These are phyloP conservation scores for Chironomus riparius DNA, from an alignment of 2,888 invertebrate genomes.

Conservation along the genomic window DNA sequence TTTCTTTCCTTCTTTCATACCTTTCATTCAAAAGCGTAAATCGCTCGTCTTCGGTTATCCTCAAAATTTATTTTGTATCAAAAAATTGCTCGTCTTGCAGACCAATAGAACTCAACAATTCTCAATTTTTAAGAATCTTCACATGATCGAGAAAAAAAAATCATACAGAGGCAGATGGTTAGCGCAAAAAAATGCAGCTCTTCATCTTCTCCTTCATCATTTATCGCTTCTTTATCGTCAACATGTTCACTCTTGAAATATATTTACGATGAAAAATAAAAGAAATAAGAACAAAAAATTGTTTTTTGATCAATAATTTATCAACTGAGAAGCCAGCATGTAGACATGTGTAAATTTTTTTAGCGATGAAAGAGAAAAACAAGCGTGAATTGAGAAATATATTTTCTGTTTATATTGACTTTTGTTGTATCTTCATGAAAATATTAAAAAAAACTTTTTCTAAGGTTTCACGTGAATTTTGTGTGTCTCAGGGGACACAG, in stretches of 20 bases:
- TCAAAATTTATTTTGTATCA: too few relatives aligned
- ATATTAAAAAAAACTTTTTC: too few relatives aligned
- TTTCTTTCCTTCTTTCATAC: not conserved
- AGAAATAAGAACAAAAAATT: not conserved
- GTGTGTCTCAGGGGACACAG: too few relatives aligned
- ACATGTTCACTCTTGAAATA: not conserved
- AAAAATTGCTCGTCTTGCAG: too few relatives aligned
- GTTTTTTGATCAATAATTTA: not conserved
- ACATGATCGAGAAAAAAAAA: too few relatives aligned
- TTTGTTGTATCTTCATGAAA: too few relatives aligned
- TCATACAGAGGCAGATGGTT: constrained; percentile 6
- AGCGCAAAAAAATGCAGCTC: constrained; percentile 6
- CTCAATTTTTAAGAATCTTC: not conserved
- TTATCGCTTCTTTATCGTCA: not conserved
- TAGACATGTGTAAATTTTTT: not conserved
- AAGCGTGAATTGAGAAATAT: too few relatives aligned
- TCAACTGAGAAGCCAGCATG: not conserved
- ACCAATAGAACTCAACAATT: too few relatives aligned
- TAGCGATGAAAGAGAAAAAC: not conserved
- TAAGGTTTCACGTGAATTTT: too few relatives aligned
- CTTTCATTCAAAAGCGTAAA: not conserved
- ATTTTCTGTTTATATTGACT: too few relatives aligned
- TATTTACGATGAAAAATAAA: not conserved
- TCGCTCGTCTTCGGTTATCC: too few relatives aligned
- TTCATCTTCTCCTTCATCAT: not conserved